Conservation (phyloP, 2,888 invertebrate species). For the Palloptera scutellata region DNA sequence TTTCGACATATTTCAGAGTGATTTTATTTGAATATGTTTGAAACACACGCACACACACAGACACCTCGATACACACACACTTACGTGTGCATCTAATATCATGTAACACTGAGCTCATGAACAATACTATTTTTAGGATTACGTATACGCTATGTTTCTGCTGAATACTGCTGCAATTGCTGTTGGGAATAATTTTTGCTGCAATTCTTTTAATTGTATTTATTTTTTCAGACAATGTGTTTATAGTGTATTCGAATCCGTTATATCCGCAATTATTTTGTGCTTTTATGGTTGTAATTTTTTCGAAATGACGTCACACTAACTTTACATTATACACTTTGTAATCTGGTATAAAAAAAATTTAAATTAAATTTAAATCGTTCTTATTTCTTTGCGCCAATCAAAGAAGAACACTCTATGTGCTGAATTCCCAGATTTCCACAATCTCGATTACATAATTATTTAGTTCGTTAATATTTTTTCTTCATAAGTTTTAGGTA, state of each 20-base stretch:
- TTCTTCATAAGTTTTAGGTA: constrained; percentile 18
- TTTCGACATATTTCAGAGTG: no score
- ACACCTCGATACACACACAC: no score
- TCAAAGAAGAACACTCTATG: not conserved
- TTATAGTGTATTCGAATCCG: no score
- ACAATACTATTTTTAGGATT: constrained; percentile 48
- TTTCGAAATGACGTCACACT: constrained; percentile 30
- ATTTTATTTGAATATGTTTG: no score
- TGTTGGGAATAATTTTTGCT: no score
- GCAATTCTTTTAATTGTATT: no score
- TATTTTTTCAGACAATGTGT: no score
- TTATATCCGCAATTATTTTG: constrained; percentile 8
- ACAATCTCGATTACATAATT: constrained; percentile 19
- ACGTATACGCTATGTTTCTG: not conserved
- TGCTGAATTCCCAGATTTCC: constrained; percentile 5
- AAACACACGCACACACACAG: no score
- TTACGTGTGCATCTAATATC: constrained; percentile 37
- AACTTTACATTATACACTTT: not conserved
- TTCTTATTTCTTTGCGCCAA: not conserved
- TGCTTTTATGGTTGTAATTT: constrained; percentile 35
- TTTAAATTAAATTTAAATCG: no score
- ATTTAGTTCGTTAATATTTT: constrained; percentile 33
- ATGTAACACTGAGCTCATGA: constrained; percentile 53
- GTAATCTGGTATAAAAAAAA: no score
- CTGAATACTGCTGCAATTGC: no score